Conservation (phyloP, 2,888 invertebrate species). For the Drosophila peninsularis region DNA sequence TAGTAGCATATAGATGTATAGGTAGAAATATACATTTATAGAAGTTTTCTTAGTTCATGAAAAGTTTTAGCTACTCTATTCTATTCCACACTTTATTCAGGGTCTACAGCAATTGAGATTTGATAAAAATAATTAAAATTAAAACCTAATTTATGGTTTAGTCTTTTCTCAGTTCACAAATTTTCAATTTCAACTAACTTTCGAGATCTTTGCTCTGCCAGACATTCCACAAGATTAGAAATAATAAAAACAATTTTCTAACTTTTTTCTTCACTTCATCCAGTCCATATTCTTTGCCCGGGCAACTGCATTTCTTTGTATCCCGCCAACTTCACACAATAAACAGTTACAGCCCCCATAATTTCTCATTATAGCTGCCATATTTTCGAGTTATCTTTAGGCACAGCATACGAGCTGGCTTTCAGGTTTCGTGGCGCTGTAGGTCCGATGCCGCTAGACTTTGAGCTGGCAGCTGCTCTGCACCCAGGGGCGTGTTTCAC, state of each 20-base stretch:
- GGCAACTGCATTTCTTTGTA: constrained; percentile 1
- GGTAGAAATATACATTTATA: too few species aligned
- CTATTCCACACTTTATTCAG: too few species aligned
- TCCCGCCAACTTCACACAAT: background rate
- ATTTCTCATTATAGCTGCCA: constrained; percentile 12
- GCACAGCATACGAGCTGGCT: constrained; percentile 21
- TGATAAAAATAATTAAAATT: too few species aligned
- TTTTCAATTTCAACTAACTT: background rate
- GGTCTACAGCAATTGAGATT: background rate
- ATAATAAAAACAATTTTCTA: background rate
- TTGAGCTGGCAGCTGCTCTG: constrained; percentile 28
- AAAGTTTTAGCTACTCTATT: too few species aligned
- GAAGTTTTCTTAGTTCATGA: too few species aligned
- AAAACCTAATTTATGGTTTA: too few species aligned
- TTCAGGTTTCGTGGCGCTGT: constrained; percentile 31
- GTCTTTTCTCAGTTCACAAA: background rate
- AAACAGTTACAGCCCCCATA: background rate
- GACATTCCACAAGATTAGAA: background rate
- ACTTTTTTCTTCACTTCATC: background rate
- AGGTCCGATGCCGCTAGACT: constrained; percentile 36
- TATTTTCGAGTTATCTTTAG: constrained; percentile 1
- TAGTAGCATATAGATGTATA: too few species aligned
- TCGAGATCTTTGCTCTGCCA: background rate
- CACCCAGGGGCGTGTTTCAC: constrained; percentile 39
- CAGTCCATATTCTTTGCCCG: background rate